Percentiles rank a stretch among this genome's conserved stretches.
phyloP scores from a whole-genome alignment of 1,140 invertebrate species.

The Drosophila pachea region DNA sequence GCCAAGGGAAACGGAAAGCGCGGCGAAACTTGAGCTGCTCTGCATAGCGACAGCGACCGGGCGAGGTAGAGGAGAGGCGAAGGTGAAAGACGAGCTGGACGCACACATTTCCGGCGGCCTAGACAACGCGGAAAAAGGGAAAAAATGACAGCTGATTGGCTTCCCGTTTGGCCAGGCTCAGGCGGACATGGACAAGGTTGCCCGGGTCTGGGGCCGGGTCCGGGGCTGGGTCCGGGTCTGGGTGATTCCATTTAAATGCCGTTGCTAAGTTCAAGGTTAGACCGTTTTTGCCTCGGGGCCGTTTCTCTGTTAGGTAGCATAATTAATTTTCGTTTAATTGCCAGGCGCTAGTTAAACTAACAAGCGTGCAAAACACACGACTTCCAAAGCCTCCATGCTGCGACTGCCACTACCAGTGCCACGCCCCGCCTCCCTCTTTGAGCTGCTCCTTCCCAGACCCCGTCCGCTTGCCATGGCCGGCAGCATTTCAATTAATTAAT shows the following conservation, averaged over 20 bases:
- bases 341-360: slow-evolving; percentile 74
- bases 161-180: slow-evolving; percentile 18
- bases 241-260: slow-evolving; percentile 28
- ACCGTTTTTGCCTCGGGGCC: slow-evolving; percentile 45
- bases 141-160: slow-evolving; percentile 63
- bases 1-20: slow-evolving; percentile 25
- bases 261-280: slow-evolving; percentile 64
- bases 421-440: not conserved
- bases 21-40: not conserved
- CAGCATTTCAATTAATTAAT: slow-evolving; percentile 76
- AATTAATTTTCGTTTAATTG: slow-evolving; percentile 76
- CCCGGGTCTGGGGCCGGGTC: not conserved
- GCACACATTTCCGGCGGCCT: slow-evolving; percentile 59
- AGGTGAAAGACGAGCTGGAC: slow-evolving; percentile 1
- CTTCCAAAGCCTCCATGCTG: slow-evolving; percentile 9
- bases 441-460: not conserved
- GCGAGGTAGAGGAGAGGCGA: not conserved
- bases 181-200: not conserved
- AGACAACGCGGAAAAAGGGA: slow-evolving; percentile 20
- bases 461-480: slow-evolving; percentile 38
- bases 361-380: slow-evolving; percentile 68
- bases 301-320: slow-evolving; percentile 60
- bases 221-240: no score
- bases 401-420: not conserved
- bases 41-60: no score